These are phyloP conservation scores for Boloria selene DNA, from an alignment of 2,888 invertebrate species.

Conservation along the genomic window DNA sequence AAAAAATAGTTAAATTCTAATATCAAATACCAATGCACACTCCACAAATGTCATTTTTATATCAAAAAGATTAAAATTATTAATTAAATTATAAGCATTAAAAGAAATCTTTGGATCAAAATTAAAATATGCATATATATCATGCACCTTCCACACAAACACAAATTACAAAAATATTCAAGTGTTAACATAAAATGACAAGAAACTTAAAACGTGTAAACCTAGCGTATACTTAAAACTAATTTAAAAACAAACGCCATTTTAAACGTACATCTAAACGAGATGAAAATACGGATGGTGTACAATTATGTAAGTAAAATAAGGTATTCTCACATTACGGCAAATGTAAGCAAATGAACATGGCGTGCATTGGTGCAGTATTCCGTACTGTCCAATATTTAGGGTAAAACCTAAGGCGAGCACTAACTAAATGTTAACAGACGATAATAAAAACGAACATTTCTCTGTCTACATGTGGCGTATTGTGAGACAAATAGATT, in stretches of 20 bases:
- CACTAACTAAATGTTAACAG: slow-evolving; percentile 15
- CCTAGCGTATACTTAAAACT: slow-evolving; percentile 76
- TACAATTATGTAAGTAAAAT: slow-evolving; percentile 39
- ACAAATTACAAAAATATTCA: slow-evolving; percentile 71
- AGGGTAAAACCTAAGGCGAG: slow-evolving; percentile 15
- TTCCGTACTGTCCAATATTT: neutral
- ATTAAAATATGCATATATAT: slow-evolving; percentile 76
- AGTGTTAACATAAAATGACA: slow-evolving; percentile 70
- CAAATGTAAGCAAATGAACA: slow-evolving; percentile 43
- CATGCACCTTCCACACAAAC: slow-evolving; percentile 76
- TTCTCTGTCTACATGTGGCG: slow-evolving; percentile 39
- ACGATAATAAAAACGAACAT: slow-evolving; percentile 18
- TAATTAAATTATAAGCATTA: slow-evolving; percentile 64
- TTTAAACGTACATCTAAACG: slow-evolving; percentile 61
- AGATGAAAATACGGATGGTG: slow-evolving; percentile 64
- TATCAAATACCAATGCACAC: slow-evolving; percentile 79
- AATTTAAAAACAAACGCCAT: slow-evolving; percentile 77
- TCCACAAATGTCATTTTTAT: slow-evolving; percentile 78
- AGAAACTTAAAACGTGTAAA: slow-evolving; percentile 66
- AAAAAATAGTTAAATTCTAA: slow-evolving; percentile 70
- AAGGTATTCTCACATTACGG: slow-evolving; percentile 45
- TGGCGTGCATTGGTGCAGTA: slow-evolving; percentile 27
- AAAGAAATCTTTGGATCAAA: slow-evolving; percentile 80
- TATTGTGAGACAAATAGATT: slow-evolving; percentile 64
- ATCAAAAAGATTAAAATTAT: slow-evolving; percentile 61